Conservation (phyloP, 2,113 vertebrate genomes). For the Macroglossus sobrinus region DNA sequence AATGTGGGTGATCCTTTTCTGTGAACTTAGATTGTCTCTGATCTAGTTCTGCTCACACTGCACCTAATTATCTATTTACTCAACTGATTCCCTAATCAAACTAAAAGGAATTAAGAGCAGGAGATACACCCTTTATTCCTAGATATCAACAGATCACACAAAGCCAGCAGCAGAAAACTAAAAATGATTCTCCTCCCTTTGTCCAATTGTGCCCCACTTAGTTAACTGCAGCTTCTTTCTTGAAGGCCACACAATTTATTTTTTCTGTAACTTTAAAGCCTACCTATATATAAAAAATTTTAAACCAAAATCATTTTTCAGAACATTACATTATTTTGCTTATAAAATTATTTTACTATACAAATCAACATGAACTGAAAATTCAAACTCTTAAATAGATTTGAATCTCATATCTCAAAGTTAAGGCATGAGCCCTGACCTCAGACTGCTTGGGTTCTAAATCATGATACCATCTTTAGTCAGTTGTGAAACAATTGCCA, state of each 20-base stretch:
- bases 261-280: constrained; percentile 7
- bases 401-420: neutral
- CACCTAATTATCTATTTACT: neutral
- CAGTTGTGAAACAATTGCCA: neutral
- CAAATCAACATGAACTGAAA: neutral
- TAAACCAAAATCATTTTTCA: neutral
- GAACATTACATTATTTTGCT: neutral
- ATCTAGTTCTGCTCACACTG: neutral
- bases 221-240: neutral
- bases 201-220: neutral
- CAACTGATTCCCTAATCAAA: neutral
- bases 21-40: neutral
- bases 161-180: neutral
- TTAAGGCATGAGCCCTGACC: neutral
- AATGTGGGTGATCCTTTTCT: neutral
- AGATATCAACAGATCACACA: neutral
- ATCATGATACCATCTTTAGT: neutral
- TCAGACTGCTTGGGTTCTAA: neutral
- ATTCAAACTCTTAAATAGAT: neutral
- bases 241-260: neutral
- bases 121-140: neutral
- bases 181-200: neutral
- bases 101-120: neutral
- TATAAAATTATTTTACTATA: neutral
- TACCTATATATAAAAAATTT: neutral